A percentile compares a stretch with the other conserved stretches of the same genome.
Evolutionary conservation across 2,113 vertebrate genomes (phyloP).

Genomic region (Piaya cayana): DNA sequence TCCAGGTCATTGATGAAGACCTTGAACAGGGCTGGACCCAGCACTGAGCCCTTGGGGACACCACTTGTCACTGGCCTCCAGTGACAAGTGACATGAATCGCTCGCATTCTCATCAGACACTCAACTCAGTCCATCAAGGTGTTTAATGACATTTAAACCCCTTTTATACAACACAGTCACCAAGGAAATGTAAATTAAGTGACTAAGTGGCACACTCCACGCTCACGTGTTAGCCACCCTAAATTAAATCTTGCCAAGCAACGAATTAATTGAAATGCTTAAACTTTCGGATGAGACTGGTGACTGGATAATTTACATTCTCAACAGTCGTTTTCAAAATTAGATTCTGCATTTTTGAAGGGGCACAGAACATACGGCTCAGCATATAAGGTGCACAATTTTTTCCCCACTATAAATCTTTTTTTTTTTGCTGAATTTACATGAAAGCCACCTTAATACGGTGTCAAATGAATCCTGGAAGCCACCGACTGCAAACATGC

Average conservation of each 20-base stretch:
- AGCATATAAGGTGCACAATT: not conserved
- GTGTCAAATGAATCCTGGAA: not conserved
- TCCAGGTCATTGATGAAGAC: too few species aligned
- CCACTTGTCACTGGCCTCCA: too few species aligned
- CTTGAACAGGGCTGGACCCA: too few species aligned
- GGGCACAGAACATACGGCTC: not conserved
- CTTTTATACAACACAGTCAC: not conserved
- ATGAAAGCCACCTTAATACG: not conserved
- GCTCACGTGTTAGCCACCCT: not conserved
- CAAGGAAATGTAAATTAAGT: not conserved
- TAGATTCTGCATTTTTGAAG: not conserved
- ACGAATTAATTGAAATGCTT: not conserved
- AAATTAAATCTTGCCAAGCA: not conserved
- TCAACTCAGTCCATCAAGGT: not conserved
- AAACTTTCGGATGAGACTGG: not conserved
- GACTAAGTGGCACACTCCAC: not conserved
- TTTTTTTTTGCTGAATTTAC: not conserved
- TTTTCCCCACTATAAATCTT: not conserved
- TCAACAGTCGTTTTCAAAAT: not conserved
- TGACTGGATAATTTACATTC: not conserved
- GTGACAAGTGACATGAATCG: too few species aligned
- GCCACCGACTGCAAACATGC: not conserved
- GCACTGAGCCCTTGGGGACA: too few species aligned
- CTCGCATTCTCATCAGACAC: not conserved
- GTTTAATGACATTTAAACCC: not conserved